phyloP scores from a whole-genome alignment of 2,888 invertebrate species.

The Platycnemis pennipes region DNA sequence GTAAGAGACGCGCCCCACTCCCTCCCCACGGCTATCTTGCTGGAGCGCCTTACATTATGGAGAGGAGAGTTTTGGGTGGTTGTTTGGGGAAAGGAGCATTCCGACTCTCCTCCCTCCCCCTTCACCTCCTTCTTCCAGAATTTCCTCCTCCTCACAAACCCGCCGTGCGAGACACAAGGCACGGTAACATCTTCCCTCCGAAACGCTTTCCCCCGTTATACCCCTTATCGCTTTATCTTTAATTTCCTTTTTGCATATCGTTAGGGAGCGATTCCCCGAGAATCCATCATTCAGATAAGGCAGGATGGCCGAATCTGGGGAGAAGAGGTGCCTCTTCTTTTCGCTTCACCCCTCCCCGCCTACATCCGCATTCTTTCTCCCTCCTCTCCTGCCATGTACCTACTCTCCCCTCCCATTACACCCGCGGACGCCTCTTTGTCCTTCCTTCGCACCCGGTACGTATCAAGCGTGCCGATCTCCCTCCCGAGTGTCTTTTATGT shows the following conservation, averaged over 20 bases:
- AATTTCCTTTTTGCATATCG: slow-evolving; percentile 73
- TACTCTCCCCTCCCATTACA: background rate
- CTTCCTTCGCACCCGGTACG: background rate
- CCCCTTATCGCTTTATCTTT: slow-evolving; percentile 72
- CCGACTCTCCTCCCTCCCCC: background rate
- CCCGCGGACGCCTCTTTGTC: background rate
- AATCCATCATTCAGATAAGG: slow-evolving; percentile 71
- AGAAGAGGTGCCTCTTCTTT: background rate
- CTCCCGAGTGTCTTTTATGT: background rate
- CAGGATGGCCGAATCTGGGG: slow-evolving; percentile 48
- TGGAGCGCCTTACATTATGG: background rate
- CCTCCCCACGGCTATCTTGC: background rate
- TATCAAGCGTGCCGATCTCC: background rate
- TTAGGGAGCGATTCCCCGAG: slow-evolving; percentile 70
- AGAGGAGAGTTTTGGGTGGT: background rate
- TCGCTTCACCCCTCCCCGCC: background rate
- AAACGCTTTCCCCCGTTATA: background rate
- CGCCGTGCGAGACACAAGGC: slow-evolving; percentile 10
- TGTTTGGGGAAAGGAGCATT: background rate
- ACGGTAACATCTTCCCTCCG: background rate
- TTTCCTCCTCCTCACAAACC: background rate
- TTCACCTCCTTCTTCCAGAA: background rate
- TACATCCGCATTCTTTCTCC: background rate
- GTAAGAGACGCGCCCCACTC: background rate
- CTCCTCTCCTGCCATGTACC: background rate